Evolutionary conservation across 2,888 invertebrate genomes (phyloP).

Genomic region (Coremacera marginata): DNA sequence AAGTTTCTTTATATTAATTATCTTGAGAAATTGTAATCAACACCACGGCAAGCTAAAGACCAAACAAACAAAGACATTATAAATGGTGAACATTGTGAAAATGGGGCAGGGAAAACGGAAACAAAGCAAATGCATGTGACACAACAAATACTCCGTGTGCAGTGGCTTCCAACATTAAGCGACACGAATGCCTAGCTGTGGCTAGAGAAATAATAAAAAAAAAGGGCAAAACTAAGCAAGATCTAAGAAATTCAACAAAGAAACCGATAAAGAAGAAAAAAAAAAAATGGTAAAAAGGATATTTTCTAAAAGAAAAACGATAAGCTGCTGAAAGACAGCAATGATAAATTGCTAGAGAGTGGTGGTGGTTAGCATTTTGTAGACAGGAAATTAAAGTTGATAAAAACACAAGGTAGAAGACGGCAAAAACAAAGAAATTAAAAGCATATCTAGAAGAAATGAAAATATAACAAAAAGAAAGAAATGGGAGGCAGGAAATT

Average conservation of each 20-base stretch:
- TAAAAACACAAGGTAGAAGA: neutral
- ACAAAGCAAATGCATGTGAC: slow-evolving; percentile 4
- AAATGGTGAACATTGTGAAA: neutral
- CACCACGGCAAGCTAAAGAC: neutral
- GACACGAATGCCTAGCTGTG: too few relatives aligned
- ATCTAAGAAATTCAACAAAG: neutral
- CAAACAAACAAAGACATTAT: too few relatives aligned
- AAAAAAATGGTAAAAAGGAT: neutral
- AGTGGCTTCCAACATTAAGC: too few relatives aligned
- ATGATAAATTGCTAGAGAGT: slow-evolving; percentile 13
- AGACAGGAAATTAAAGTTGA: slow-evolving; percentile 3
- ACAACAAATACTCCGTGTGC: neutral
- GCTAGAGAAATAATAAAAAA: neutral
- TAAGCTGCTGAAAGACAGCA: slow-evolving; percentile 4
- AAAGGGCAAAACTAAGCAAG: neutral
- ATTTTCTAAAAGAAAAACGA: slow-evolving; percentile 3
- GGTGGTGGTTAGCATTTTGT: neutral
- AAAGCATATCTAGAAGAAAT: neutral
- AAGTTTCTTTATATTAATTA: neutral
- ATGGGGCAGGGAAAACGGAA: too few relatives aligned
- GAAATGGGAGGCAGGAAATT: slow-evolving; percentile 14
- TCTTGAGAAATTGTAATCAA: neutral
- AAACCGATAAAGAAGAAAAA: neutral
- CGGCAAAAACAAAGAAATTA: neutral
- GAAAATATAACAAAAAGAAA: neutral